Conservation (phyloP, 1,140 invertebrate genomes). For the Sycophaga agraensis region DNA sequence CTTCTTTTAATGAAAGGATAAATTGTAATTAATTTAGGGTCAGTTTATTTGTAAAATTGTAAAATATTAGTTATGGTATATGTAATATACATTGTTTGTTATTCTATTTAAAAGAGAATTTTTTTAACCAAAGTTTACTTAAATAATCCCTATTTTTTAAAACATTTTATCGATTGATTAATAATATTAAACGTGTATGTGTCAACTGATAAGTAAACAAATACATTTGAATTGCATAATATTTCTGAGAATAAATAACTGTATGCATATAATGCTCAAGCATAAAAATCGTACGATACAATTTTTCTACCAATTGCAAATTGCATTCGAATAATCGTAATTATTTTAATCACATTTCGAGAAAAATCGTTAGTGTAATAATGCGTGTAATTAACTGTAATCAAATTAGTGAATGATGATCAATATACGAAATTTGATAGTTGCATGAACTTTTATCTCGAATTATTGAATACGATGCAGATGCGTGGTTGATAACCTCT, state of each 20-base stretch:
- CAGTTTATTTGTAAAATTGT: neutral
- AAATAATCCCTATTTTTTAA: conserved; percentile 16
- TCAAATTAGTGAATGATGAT: conserved; percentile 7
- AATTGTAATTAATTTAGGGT: neutral
- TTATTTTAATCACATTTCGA: neutral
- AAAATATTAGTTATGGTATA: neutral
- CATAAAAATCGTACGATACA: neutral
- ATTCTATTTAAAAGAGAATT: neutral
- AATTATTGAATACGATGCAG: neutral
- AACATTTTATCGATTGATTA: conserved; percentile 11
- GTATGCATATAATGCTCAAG: neutral
- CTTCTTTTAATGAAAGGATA: neutral
- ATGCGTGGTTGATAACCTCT: neutral
- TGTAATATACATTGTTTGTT: neutral
- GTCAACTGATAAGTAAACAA: neutral
- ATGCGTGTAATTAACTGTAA: neutral
- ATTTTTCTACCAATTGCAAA: conserved; percentile 14
- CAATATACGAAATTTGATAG: conserved; percentile 4
- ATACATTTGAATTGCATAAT: neutral
- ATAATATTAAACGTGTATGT: neutral
- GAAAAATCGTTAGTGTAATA: neutral
- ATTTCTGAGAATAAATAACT: neutral
- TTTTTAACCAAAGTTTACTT: conserved; percentile 14
- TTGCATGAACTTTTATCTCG: conserved; percentile 9
- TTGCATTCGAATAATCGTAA: neutral